A percentile compares a stretch with the other conserved stretches of the same genome.
Conservation (phyloP, 2,113 vertebrate genomes). For the Calonectris borealis region DNA sequence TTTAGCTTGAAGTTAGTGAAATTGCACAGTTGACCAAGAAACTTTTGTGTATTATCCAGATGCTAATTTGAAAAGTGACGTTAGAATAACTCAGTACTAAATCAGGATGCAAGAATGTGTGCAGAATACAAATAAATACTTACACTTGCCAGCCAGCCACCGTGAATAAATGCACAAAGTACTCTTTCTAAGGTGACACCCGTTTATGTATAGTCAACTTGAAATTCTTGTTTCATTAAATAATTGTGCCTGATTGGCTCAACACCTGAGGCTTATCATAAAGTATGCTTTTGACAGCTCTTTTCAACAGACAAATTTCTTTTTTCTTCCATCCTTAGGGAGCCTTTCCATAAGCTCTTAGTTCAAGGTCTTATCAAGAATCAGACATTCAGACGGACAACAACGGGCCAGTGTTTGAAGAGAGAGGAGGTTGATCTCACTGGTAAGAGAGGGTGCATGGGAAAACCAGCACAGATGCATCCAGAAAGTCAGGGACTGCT, state of each 20-base stretch:
- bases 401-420: slow-evolving; percentile 85
- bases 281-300: not conserved
- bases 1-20: not conserved
- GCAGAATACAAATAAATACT: not conserved
- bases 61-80: slow-evolving; percentile 4
- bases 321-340: slow-evolving; percentile 73
- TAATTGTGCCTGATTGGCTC: not conserved
- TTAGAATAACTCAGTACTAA: not conserved
- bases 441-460: slow-evolving; percentile 74
- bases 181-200: not conserved
- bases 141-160: not conserved
- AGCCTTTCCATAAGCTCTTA: slow-evolving; percentile 92
- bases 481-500: not conserved
- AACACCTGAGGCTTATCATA: not conserved
- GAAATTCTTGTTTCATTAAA: slow-evolving; percentile 27
- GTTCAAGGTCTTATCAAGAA: slow-evolving; percentile 97
- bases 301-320: not conserved
- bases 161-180: not conserved
- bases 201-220: not conserved
- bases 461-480: not conserved
- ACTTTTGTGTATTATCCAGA: not conserved
- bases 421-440: slow-evolving; percentile 87
- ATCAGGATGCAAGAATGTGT: not conserved
- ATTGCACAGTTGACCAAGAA: not conserved
- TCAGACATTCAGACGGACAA: slow-evolving; percentile 84